These are phyloP conservation scores for Chloropsis cyanopogon DNA, from an alignment of 2,113 vertebrate genomes.

Conservation along the genomic window DNA sequence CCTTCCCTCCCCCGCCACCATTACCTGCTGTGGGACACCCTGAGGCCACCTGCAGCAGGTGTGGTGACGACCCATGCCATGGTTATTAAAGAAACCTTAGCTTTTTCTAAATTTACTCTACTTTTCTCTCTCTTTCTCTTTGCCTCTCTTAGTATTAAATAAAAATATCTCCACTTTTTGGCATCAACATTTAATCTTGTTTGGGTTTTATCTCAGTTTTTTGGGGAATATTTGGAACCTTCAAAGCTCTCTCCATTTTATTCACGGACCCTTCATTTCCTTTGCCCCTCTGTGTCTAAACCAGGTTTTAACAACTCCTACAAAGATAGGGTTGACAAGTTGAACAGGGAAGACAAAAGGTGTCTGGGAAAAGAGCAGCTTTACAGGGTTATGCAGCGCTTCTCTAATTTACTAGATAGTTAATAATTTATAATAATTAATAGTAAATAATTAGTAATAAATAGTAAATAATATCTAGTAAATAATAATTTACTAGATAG, in stretches of 20 bases:
- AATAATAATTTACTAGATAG: too few species aligned
- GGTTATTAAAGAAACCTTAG: neutral
- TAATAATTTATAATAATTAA: too few species aligned
- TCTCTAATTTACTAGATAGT: too few species aligned
- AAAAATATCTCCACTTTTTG: neutral
- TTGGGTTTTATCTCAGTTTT: neutral
- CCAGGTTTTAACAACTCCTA: accelerated
- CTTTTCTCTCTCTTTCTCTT: neutral
- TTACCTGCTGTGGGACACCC: accelerated
- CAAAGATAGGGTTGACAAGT: neutral
- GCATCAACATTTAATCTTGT: neutral
- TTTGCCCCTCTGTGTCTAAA: neutral
- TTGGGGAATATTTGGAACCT: neutral
- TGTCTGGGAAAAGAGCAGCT: neutral
- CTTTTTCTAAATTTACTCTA: neutral
- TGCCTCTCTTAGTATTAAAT: neutral
- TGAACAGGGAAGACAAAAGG: neutral
- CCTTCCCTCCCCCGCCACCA: neutral
- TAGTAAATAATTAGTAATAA: too few species aligned
- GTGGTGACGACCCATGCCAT: too few species aligned
- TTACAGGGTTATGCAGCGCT: neutral
- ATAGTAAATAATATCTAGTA: too few species aligned
- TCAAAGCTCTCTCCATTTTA: neutral
- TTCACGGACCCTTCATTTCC: accelerated
- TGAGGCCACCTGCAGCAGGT: neutral